Conservation (phyloP, 30 jellyfish, hydroid and myxozoan species). For the Mastigias papua region DNA sequence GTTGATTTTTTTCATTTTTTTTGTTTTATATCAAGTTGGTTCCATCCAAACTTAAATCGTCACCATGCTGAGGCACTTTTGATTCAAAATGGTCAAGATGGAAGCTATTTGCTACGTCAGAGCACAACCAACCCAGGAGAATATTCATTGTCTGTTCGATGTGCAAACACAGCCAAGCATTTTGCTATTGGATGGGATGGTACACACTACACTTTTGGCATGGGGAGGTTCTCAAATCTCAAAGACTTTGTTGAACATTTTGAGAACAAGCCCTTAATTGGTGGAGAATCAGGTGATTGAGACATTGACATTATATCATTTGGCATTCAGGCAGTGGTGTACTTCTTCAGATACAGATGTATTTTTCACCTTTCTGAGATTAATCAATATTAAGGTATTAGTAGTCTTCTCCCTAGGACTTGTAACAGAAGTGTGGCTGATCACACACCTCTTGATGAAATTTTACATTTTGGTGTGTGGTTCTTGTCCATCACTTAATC, state of each 20-base stretch:
- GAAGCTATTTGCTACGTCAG: constrained; percentile 88
- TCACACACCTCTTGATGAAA: no score
- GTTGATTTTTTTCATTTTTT: background rate
- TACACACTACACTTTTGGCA: constrained; percentile 87
- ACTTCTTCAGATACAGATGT: background rate
- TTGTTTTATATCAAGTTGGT: constrained; percentile 78
- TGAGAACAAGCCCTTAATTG: constrained; percentile 89
- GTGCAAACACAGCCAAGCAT: constrained; percentile 96
- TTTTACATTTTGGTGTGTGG: no score
- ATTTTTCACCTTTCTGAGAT: no score
- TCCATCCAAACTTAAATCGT: constrained; percentile 94
- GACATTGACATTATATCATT: background rate
- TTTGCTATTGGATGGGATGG: constrained; percentile 98
- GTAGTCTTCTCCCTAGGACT: no score
- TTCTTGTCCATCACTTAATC: no score
- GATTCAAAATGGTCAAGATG: constrained; percentile 97
- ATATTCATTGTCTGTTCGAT: constrained; percentile 89
- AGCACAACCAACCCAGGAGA: constrained; percentile 91
- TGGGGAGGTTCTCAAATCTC: constrained; percentile 89
- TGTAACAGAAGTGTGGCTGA: no score
- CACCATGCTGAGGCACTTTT: constrained; percentile 99
- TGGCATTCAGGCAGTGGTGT: background rate
- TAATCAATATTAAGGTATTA: no score
- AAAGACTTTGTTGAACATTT: constrained; percentile 90
- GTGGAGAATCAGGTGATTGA: constrained; percentile 91